These are phyloP conservation scores for Slavum lentiscoides DNA, from an alignment of 2,888 invertebrate species.

Conservation along the genomic window DNA sequence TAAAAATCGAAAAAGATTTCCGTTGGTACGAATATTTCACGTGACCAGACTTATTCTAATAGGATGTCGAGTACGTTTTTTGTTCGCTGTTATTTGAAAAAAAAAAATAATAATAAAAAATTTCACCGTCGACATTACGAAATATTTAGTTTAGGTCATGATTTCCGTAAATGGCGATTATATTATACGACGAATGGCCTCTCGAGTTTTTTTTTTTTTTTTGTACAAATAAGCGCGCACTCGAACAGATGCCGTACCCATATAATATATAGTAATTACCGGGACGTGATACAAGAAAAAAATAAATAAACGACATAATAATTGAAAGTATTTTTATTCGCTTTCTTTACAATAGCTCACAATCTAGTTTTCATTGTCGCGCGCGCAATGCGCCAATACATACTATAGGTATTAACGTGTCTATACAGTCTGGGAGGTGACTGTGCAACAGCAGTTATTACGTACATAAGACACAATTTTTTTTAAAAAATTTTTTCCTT, in stretches of 20 bases:
- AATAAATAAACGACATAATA: conserved; percentile 43
- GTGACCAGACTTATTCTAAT: no score
- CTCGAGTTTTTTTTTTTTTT: conserved; percentile 35
- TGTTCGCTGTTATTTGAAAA: not conserved
- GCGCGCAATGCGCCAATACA: not conserved
- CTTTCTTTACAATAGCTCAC: conserved; percentile 46
- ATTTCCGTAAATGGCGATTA: conserved; percentile 52
- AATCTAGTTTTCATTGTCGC: conserved; percentile 52
- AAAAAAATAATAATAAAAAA: conserved; percentile 2
- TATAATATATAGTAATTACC: conserved; percentile 42
- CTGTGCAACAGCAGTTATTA: not conserved
- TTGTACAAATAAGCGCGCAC: conserved; percentile 29
- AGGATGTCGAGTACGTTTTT: not conserved
- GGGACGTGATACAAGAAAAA: conserved; percentile 41
- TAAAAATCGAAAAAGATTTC: no score
- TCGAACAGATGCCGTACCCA: conserved; percentile 49
- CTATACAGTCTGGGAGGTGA: not conserved
- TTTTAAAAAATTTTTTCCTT: no score
- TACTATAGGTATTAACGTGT: no score
- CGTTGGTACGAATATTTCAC: no score
- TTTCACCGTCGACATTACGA: conserved; percentile 31
- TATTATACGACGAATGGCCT: conserved; percentile 38
- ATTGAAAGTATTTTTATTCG: conserved; percentile 51
- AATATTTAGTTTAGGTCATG: conserved; percentile 49
- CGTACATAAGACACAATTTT: not conserved